Base-by-base conservation (phyloP, 1,140 invertebrate species). In the Solenopsis invicta region DNA sequence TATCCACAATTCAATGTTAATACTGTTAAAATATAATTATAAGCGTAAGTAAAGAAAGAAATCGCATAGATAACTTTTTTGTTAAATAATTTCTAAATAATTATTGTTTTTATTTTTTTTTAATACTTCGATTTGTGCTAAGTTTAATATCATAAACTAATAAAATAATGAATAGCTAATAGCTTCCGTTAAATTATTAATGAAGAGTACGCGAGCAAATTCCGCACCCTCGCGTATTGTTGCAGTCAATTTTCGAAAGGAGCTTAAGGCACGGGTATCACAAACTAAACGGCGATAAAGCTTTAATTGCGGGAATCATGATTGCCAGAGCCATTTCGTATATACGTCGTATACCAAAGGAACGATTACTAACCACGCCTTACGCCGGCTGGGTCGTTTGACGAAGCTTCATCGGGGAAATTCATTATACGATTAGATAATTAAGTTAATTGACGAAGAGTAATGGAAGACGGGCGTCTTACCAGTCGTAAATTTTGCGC, bases 351-450 rank as follows among this genome's bases (percentile, higher is more conserved):
- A 87, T 87, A 90, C 64, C 62, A 72, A 89, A 76, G 72, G 61
- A 77, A 72, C 77, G 85, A 90, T 90, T 87, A 89, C 81, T 50
- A 85, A 87, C 80, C 88, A 67, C 69, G 71, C 88, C 64, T 88
- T 66, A 86, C 37, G 62, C 6, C 62, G 50, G 86, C 69, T 89
- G 76, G 88, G 80, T 87, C 90, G 88, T 87, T 91, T 93, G 92
- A 94, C 90, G 89, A 88, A 87, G 87, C 86, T 88, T 90, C 67
- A 87, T 84, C 85, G 90, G 87, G 24, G 88, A 91, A 92, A 94
- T 94, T 94, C 93, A 93, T 94, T 94, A 94, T 91, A 91, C 93
- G 92, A 94, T 94, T 93, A 93, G 92, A 91, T 94, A 94, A 94
- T 94, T 93, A 94, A 94, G 92, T 94, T 94, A 94, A 94, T 94